Evolutionary conservation across 2,888 invertebrate species (phyloP), one percentile per base, ranked within the genome.

Genomic region (Dusona sp.): DNA sequence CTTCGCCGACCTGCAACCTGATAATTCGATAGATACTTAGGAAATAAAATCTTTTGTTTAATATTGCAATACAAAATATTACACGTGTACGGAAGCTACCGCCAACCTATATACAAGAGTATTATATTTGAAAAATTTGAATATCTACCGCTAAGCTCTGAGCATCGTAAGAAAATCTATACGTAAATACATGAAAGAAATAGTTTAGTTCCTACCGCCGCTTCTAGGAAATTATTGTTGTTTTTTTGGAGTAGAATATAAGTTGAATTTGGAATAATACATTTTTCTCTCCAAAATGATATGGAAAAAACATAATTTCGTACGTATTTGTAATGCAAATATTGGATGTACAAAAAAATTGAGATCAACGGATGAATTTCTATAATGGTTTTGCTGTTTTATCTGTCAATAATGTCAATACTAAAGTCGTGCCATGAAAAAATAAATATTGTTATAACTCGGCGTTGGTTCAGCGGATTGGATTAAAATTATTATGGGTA

Each of bases 1-100:
- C 99, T 95, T 99, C 99, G 25, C 99, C 99, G 83, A 99, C 99
- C 96, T 99, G 99, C 92, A 99, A 95, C 95, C 96, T 95, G 92
- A 91, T 93, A n/a, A 68, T 68, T 1, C 16, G 64, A 13, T 33
- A 8, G 25, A 19, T 25, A 29, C 7, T 42, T 1, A 2, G 33
- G 25, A 29, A 36, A 42, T 25, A 19, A 64, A n/a, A 33, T n/a
- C 3, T 65, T 36, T 22, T 1, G 22, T 11, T 22, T 8, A 57
- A 57, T 57, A n/a, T 29, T 3, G 13, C 61, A 25, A 61, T 9
- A 25, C 29, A 48, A 19, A 48, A 48, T 19, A 19, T 19, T 0
- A 16, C 16, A 4, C 19, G 11, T 19, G 13, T 11, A 11, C 3
- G 42, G 11, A 13, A 33, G 42, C 11, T 11, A 42, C 9, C n/a